Evolutionary conservation across 2,888 invertebrate species (phyloP).

Genomic region (Synergus gifuensis): DNA sequence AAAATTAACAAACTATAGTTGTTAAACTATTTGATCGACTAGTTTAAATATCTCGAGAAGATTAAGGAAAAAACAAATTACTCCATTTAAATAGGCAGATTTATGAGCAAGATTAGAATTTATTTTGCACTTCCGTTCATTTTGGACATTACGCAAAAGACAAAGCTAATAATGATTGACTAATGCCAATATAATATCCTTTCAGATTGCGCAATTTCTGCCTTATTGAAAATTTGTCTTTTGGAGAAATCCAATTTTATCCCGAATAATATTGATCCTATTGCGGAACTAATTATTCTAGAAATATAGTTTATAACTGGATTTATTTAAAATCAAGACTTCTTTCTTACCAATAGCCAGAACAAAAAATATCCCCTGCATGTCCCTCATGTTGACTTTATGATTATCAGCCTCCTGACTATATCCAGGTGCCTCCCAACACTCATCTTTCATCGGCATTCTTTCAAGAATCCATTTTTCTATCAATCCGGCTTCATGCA

Average conservation of each 20-base stretch:
- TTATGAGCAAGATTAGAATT: constrained; percentile 15
- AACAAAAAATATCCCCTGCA: constrained; percentile 95
- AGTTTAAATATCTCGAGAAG: neutral
- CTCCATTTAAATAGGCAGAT: neutral
- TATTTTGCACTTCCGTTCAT: constrained; percentile 7
- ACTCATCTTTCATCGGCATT: constrained; percentile 88
- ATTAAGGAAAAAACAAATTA: constrained; percentile 24
- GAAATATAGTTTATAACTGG: too few species aligned
- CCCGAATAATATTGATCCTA: neutral
- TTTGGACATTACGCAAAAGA: neutral
- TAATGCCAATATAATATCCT: neutral
- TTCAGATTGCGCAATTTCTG: neutral
- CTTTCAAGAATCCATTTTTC: constrained; percentile 89
- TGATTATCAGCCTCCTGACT: constrained; percentile 88
- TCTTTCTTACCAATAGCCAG: constrained; percentile 84
- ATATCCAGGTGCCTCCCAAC: constrained; percentile 83
- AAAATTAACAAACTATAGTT: neutral
- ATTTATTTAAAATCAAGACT: neutral
- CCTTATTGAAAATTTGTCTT: neutral
- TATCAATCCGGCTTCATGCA: constrained; percentile 92
- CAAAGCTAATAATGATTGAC: neutral
- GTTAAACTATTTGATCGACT: neutral
- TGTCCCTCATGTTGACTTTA: constrained; percentile 92
- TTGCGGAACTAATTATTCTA: too few species aligned
- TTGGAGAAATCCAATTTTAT: constrained; percentile 32